Conservation (phyloP, 1,140 invertebrate genomes). For the Cheumatopsyche charites region DNA sequence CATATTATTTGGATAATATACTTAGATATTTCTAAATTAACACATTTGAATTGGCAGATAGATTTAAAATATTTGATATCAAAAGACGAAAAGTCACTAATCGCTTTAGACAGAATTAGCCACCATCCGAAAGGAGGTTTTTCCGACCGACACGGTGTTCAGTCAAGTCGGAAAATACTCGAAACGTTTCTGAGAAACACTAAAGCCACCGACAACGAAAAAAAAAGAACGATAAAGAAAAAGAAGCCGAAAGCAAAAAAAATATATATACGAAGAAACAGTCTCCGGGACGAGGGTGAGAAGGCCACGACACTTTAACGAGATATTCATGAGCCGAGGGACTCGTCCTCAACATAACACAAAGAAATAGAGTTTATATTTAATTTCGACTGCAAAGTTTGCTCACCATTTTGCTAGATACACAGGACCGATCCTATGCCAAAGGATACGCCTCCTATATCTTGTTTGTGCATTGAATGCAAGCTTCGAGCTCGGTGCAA, state of each 20-base stretch:
- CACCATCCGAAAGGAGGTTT: too few relatives aligned
- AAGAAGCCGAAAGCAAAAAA: background rate
- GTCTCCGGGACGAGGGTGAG: conserved; percentile 14
- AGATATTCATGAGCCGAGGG: conserved; percentile 47
- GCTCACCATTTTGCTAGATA: conserved; percentile 37
- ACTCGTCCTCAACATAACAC: conserved; percentile 37
- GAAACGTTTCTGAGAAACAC: background rate
- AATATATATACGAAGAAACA: background rate
- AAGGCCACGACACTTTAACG: conserved; percentile 42
- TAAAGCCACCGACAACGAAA: background rate
- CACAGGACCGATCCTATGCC: conserved; percentile 21
- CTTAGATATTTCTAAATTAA: too few relatives aligned
- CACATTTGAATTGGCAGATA: too few relatives aligned
- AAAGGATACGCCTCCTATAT: conserved; percentile 3
- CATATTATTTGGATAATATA: too few relatives aligned
- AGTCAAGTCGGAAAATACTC: conserved; percentile 12
- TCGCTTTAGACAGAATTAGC: too few relatives aligned
- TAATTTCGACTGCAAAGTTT: conserved; percentile 46
- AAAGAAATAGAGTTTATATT: conserved; percentile 45
- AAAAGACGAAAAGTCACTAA: too few relatives aligned
- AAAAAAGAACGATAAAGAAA: background rate
- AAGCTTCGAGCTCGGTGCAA: background rate
- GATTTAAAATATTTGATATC: too few relatives aligned
- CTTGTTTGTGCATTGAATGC: conserved; percentile 28
- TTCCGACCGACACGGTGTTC: too few relatives aligned